These are phyloP conservation scores for Zosterops hypoxanthus DNA, from an alignment of 2,113 vertebrate species.

Conservation along the genomic window DNA sequence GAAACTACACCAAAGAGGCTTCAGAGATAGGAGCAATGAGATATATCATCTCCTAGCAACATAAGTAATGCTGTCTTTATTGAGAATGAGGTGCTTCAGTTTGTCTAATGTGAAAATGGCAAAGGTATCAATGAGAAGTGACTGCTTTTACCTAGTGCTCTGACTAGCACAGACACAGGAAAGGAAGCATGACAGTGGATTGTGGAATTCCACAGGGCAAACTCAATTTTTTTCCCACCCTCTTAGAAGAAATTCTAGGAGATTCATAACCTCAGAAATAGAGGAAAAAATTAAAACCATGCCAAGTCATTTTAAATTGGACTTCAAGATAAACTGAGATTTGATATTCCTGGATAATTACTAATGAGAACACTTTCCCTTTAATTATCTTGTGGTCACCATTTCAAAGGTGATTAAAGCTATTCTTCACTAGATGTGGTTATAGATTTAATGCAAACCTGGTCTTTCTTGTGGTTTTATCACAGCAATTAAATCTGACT, in stretches of 20 bases:
- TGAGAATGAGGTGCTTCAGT: neutral
- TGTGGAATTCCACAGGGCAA: neutral
- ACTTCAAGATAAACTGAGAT: constrained; percentile 75
- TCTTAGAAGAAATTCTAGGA: constrained; percentile 23
- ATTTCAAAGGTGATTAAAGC: constrained; percentile 91
- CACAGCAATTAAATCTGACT: constrained; percentile 94
- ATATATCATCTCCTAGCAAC: neutral
- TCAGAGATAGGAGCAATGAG: neutral
- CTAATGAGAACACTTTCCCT: constrained; percentile 87
- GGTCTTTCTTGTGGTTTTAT: constrained; percentile 97
- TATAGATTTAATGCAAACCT: constrained; percentile 93
- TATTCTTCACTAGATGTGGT: constrained; percentile 88
- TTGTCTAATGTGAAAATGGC: neutral
- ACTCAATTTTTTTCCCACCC: neutral
- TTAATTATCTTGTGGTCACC: constrained; percentile 95
- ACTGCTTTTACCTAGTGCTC: neutral
- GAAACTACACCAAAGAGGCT: neutral
- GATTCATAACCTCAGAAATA: constrained; percentile 18
- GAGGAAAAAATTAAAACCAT: constrained; percentile 24
- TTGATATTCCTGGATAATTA: constrained; percentile 82
- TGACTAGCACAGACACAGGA: neutral
- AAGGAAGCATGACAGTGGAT: neutral
- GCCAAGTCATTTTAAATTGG: constrained; percentile 68
- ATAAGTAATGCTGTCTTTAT: neutral
- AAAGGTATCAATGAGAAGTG: neutral